These are phyloP conservation scores for Scomber scombrus DNA, from an alignment of 2,113 vertebrate genomes.

Conservation along the genomic window DNA sequence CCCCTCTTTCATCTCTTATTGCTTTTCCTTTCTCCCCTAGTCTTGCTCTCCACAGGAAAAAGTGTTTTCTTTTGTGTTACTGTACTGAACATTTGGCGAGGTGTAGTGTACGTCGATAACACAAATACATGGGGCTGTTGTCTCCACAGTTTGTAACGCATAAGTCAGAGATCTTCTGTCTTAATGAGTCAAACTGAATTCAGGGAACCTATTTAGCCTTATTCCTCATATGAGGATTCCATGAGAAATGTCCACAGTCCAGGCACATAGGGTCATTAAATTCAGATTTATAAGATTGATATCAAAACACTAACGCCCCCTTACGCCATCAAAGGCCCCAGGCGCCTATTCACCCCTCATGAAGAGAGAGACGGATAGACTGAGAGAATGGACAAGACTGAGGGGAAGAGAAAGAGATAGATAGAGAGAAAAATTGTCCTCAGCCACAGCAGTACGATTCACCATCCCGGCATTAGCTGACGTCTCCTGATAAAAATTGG, in stretches of 20 bases:
- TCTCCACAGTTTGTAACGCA: conserved; percentile 24
- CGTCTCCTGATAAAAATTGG: conserved; percentile 75
- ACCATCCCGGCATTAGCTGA: conserved; percentile 69
- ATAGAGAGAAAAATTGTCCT: conserved; percentile 53
- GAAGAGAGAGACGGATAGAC: conserved; percentile 63
- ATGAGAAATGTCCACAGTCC: conserved; percentile 66
- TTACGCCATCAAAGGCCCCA: conserved; percentile 57
- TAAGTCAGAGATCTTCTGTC: conserved; percentile 33
- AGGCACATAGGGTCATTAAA: conserved; percentile 74
- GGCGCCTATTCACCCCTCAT: conserved; percentile 56
- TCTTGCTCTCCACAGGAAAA: conserved; percentile 1
- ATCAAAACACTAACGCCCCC: conserved; percentile 75
- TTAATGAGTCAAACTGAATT: conserved; percentile 55
- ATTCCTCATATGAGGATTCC: conserved; percentile 63
- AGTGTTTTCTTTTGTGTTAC: neutral
- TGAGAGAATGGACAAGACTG: conserved; percentile 35
- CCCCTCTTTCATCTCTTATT: conserved; percentile 15
- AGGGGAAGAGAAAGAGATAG: conserved; percentile 44
- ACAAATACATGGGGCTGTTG: conserved; percentile 19
- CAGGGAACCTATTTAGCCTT: conserved; percentile 62
- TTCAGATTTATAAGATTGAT: conserved; percentile 80
- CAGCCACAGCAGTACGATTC: conserved; percentile 54
- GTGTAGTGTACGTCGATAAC: conserved; percentile 22
- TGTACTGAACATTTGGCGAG: neutral
- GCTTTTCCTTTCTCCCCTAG: conserved; percentile 1